phyloP scores from a whole-genome alignment of 2,797 vertebrate species.

The Crypturellus tataupa region DNA sequence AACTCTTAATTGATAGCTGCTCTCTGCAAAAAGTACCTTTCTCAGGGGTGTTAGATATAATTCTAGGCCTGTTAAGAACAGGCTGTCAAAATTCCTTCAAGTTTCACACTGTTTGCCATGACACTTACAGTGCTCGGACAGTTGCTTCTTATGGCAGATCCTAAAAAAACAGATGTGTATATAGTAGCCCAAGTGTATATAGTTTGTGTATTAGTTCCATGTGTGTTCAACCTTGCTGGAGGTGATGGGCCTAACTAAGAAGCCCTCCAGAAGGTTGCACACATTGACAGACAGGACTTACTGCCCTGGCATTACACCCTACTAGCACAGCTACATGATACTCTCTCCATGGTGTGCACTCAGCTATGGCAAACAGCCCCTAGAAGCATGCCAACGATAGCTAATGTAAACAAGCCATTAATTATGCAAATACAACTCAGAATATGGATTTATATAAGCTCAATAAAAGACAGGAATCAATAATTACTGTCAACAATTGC shows the following conservation, averaged over 20 bases:
- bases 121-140: neutral
- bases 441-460: neutral
- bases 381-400: neutral
- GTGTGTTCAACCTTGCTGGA: neutral
- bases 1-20: neutral
- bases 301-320: neutral
- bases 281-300: neutral
- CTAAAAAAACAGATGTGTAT: neutral
- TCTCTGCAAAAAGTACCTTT: neutral
- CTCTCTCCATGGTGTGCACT: fast-evolving
- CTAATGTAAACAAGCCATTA: neutral
- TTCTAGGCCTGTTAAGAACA: neutral
- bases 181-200: neutral
- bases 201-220: neutral
- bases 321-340: neutral
- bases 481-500: neutral
- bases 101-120: neutral
- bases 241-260: neutral
- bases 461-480: neutral
- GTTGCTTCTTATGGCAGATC: neutral
- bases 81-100: neutral
- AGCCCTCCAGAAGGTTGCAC: fast-evolving
- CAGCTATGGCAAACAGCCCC: neutral
- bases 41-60: neutral
- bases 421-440: neutral